Percentiles rank a stretch among this genome's conserved stretches.
Conservation (phyloP, 2,113 vertebrate species). For the Ophthalmolycus amberensis region DNA sequence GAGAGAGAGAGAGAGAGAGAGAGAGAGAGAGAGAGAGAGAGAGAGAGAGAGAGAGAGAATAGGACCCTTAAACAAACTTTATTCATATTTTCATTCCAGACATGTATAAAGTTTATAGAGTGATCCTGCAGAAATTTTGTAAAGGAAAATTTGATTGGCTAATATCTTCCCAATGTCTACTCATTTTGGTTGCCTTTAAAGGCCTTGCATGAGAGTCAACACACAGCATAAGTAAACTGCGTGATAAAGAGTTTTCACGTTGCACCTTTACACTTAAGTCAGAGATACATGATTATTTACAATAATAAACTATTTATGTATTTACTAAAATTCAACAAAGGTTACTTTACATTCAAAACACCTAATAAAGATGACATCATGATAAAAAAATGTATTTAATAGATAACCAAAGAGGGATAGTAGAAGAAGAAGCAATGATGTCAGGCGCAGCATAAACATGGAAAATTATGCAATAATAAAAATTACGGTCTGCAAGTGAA, state of each 20-base stretch:
- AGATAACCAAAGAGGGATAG: background rate
- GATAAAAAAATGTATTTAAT: background rate
- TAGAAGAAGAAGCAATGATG: background rate
- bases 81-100: background rate
- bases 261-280: background rate
- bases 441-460: background rate
- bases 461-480: background rate
- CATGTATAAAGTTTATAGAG: too few species aligned
- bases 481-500: background rate
- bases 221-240: slow-evolving; percentile 44
- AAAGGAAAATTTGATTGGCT: background rate
- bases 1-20: too few species aligned
- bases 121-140: background rate
- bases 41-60: too few species aligned
- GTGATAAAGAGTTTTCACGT: background rate
- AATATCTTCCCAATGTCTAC: background rate
- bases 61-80: background rate
- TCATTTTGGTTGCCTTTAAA: background rate
- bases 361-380: background rate
- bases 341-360: background rate
- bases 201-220: slow-evolving; percentile 33
- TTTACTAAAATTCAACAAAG: background rate
- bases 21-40: too few species aligned
- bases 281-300: background rate
- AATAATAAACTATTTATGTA: background rate